Conservation (phyloP, 2,797 vertebrate genomes). For the Phrynocephalus vlangalii region DNA sequence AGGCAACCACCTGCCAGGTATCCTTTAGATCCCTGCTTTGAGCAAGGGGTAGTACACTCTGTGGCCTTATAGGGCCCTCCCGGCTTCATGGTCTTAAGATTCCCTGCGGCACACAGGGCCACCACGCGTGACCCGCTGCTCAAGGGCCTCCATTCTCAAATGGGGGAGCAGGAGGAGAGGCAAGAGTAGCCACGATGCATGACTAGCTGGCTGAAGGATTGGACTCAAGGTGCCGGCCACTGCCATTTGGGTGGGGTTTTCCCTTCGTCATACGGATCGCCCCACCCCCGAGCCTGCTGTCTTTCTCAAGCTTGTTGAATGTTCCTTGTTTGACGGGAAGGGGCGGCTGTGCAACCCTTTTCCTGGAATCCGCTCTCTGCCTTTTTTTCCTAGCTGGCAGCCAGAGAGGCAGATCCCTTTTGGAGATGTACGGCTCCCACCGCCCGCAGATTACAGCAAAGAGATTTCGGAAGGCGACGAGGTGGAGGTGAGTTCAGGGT, state of each 20-base stretch:
- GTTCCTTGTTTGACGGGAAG: no score
- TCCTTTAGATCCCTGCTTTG: no score
- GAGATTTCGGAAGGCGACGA: slow-evolving; percentile 93
- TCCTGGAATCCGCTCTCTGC: not conserved
- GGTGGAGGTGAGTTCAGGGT: slow-evolving; percentile 85
- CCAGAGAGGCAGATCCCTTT: slow-evolving; percentile 93
- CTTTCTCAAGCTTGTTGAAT: rapidly evolving
- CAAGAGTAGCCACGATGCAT: no score
- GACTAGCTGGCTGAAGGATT: no score
- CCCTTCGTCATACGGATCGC: rapidly evolving
- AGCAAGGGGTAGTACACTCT: no score
- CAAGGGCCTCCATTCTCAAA: not conserved
- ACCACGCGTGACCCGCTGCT: no score
- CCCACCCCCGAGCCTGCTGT: no score
- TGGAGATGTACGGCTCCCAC: slow-evolving; percentile 91
- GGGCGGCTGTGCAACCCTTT: no score
- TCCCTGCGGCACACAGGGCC: not conserved
- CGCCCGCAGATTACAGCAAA: slow-evolving; percentile 87
- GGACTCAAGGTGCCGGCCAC: rapidly evolving
- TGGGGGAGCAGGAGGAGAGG: not conserved
- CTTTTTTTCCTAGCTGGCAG: slow-evolving; percentile 84
- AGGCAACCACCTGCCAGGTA: no score
- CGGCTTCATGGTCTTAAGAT: no score
- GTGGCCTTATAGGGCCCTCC: no score
- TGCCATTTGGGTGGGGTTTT: not conserved